Evolutionary conservation across 2,113 vertebrate species (phyloP).

Genomic region (Tichodroma muraria): DNA sequence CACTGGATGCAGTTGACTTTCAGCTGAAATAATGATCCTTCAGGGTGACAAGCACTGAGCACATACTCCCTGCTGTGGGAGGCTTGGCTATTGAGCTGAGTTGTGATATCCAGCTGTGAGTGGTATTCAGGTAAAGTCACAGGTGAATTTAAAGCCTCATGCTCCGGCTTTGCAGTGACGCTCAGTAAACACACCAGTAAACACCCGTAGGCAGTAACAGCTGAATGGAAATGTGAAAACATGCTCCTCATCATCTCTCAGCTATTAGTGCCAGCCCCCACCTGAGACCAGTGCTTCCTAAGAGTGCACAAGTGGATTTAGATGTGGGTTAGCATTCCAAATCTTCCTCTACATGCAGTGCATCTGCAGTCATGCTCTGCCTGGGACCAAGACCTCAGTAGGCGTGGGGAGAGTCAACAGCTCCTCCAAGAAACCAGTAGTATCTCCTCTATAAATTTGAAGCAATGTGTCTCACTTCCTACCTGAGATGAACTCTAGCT

Average conservation of each 20-base stretch:
- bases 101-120: background rate
- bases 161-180: background rate
- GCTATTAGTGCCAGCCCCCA: background rate
- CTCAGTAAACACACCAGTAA: background rate
- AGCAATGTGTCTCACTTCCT: background rate
- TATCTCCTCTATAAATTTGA: background rate
- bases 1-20: background rate
- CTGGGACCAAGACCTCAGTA: background rate
- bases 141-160: background rate
- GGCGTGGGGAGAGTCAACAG: background rate
- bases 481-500: background rate
- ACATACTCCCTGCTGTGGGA: background rate
- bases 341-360: background rate
- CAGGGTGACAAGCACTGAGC: background rate
- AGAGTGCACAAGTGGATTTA: background rate
- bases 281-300: background rate
- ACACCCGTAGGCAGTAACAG: background rate
- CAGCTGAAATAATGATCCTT: background rate
- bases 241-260: background rate
- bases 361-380: background rate
- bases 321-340: background rate
- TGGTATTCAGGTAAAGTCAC: background rate
- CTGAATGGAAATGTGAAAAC: background rate
- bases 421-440: background rate
- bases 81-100: background rate